A percentile compares a stretch with the other conserved stretches of the same genome.
Evolutionary conservation across 2,888 invertebrate species (phyloP).

Genomic region (Hirtodrosophila alboralis): DNA sequence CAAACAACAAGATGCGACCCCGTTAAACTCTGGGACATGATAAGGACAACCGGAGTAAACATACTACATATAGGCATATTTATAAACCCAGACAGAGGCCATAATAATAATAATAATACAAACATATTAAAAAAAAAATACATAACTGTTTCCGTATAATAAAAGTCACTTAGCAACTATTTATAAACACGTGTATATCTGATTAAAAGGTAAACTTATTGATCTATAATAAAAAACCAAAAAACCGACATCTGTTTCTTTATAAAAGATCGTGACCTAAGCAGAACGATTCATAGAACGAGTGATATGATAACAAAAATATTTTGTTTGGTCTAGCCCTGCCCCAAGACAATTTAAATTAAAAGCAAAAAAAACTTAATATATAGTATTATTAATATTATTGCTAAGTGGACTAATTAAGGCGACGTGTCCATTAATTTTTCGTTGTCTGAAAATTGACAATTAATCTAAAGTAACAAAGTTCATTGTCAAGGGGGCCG

Average conservation of each 20-base stretch:
- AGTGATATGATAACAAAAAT: conserved; percentile 6
- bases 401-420: conserved; percentile 11
- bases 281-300: too few relatives aligned
- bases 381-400: not conserved
- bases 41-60: conserved; percentile 47
- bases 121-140: too few relatives aligned
- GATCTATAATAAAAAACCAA: not conserved
- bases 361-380: too few relatives aligned
- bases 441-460: not conserved
- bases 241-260: not conserved
- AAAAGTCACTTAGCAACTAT: conserved; percentile 45
- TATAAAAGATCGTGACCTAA: too few relatives aligned
- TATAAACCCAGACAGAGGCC: conserved; percentile 57
- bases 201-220: not conserved
- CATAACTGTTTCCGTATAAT: conserved; percentile 27
- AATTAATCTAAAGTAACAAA: conserved; percentile 41
- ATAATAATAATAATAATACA: conserved; percentile 28
- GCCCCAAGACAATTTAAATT: conserved; percentile 6
- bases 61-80: conserved; percentile 55
- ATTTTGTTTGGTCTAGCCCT: not conserved
- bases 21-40: conserved; percentile 29
- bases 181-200: too few relatives aligned
- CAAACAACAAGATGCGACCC: conserved; percentile 55
- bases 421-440: conserved; percentile 32
- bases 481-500: conserved; percentile 56